Evolutionary conservation across 2,113 vertebrate genomes (phyloP).

Genomic region (Psilopsiagon aymara): DNA sequence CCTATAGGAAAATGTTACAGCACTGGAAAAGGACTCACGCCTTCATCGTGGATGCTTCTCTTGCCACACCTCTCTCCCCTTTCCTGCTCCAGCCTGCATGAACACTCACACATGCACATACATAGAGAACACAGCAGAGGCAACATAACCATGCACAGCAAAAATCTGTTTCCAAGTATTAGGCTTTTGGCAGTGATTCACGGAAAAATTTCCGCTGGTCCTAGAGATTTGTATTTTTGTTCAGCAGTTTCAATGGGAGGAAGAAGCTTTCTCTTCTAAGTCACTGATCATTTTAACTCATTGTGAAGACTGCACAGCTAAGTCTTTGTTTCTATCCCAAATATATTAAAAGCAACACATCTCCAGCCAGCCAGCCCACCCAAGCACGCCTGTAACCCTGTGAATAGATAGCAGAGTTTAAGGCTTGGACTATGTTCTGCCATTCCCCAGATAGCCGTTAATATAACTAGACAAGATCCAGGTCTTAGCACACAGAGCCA

Average conservation of each 20-base stretch:
- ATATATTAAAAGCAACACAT: fast-evolving
- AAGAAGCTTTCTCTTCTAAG: neutral
- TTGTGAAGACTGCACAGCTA: neutral
- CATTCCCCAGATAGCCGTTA: neutral
- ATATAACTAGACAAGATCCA: neutral
- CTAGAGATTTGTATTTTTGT: fast-evolving
- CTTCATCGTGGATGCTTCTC: neutral
- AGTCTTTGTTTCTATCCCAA: neutral
- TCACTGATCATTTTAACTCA: neutral
- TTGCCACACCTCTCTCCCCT: neutral
- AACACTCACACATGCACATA: fast-evolving
- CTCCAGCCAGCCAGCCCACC: neutral
- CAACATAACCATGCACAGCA: fast-evolving
- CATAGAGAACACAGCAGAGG: neutral
- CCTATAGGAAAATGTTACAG: neutral
- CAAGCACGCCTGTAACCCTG: fast-evolving
- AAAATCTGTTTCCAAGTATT: fast-evolving
- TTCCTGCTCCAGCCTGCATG: fast-evolving
- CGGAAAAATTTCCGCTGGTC: neutral
- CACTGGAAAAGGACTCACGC: fast-evolving
- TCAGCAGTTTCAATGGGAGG: neutral
- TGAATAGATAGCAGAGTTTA: neutral
- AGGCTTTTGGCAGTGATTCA: neutral
- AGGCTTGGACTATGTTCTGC: neutral
- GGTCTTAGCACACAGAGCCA: neutral